phyloP scores from a whole-genome alignment of 1,140 invertebrate genomes.

The Aphaenogaster ashmeadi region DNA sequence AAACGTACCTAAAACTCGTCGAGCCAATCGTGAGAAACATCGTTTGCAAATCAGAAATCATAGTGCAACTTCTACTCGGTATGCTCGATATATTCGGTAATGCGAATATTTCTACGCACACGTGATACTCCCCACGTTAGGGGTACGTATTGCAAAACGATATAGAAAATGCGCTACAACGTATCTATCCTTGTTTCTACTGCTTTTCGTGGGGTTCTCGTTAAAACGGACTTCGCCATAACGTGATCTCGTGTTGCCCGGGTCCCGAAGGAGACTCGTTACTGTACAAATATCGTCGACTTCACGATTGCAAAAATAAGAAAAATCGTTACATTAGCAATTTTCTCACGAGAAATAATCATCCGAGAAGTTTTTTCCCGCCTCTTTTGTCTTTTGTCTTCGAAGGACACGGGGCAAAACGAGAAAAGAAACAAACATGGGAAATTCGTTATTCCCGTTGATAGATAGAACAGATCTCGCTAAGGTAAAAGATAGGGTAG shows the following conservation, averaged over 20 bases:
- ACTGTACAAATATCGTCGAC: slow-evolving; percentile 52
- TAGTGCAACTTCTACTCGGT: slow-evolving; percentile 58
- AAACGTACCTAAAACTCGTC: slow-evolving; percentile 45
- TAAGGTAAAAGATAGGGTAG: slow-evolving; percentile 61
- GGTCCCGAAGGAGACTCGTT: background rate
- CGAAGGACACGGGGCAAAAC: slow-evolving; percentile 49
- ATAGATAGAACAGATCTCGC: slow-evolving; percentile 59
- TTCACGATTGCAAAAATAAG: slow-evolving; percentile 65
- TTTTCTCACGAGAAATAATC: slow-evolving; percentile 29
- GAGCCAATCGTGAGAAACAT: slow-evolving; percentile 50
- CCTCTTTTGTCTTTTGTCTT: background rate
- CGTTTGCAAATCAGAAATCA: slow-evolving; percentile 45
- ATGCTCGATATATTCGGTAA: slow-evolving; percentile 63
- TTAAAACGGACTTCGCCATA: background rate
- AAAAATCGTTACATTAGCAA: slow-evolving; percentile 58
- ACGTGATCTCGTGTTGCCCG: slow-evolving; percentile 49
- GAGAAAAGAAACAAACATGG: slow-evolving; percentile 18
- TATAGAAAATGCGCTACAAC: slow-evolving; percentile 71
- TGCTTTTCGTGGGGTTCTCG: slow-evolving; percentile 18
- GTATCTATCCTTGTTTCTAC: slow-evolving; percentile 47
- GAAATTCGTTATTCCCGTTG: slow-evolving; percentile 54
- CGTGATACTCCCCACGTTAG: background rate
- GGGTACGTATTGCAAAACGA: slow-evolving; percentile 54
- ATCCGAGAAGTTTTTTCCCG: background rate
- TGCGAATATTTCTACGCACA: slow-evolving; percentile 29